Percentiles rank a stretch among this genome's conserved stretches.
Evolutionary conservation across 2,113 vertebrate species (phyloP).

Genomic region (Hemibagrus wyckioides): DNA sequence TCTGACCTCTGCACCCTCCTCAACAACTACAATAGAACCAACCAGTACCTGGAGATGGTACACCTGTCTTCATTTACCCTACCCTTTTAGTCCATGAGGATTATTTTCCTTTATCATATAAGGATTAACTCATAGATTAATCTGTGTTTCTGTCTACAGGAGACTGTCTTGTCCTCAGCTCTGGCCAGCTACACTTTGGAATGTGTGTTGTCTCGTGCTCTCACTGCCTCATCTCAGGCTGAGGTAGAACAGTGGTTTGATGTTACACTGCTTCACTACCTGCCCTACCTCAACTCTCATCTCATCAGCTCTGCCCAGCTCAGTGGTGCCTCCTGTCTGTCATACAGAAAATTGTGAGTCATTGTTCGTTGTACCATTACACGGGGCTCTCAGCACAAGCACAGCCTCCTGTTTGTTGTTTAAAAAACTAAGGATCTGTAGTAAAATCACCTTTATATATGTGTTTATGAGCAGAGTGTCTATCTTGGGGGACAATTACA

Average conservation of each 20-base stretch:
- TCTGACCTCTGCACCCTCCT: conserved; percentile 62
- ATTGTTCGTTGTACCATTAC: neutral
- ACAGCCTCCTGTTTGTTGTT: neutral
- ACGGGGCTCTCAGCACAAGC: neutral
- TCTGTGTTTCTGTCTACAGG: conserved; percentile 64
- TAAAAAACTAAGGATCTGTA: neutral
- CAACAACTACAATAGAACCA: conserved; percentile 59
- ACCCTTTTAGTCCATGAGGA: neutral
- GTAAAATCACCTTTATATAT: neutral
- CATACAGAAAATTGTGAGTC: conserved; percentile 65
- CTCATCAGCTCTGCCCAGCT: conserved; percentile 61
- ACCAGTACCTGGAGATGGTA: conserved; percentile 61
- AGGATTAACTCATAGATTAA: conserved; percentile 63
- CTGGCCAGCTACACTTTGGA: conserved; percentile 60
- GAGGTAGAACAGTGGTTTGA: conserved; percentile 70
- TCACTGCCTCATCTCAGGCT: conserved; percentile 52
- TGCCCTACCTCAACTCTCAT: conserved; percentile 64
- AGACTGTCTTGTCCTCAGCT: conserved; percentile 47
- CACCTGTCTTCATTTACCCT: too few relatives aligned
- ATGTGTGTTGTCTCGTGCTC: conserved; percentile 69
- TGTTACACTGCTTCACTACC: conserved; percentile 58
- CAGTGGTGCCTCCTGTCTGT: conserved; percentile 60
- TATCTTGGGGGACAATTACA: conserved; percentile 63
- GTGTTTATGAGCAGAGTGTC: conserved; percentile 58
- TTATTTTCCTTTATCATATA: neutral